These are phyloP conservation scores for Pedicia rivosa DNA, from an alignment of 2,888 invertebrate species.

Conservation along the genomic window DNA sequence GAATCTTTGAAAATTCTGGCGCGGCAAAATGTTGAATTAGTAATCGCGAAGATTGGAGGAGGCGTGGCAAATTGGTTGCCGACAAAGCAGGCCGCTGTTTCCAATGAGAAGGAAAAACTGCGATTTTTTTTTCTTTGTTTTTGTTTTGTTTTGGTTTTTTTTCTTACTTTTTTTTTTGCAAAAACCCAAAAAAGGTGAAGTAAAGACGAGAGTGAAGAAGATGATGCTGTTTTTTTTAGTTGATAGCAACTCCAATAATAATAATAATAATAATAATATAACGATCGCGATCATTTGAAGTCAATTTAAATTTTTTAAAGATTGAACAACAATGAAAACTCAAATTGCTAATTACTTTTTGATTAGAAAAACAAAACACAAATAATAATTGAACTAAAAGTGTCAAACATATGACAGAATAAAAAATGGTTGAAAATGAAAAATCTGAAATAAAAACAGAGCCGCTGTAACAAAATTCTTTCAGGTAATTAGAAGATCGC, in stretches of 20 bases:
- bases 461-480: too few relatives aligned
- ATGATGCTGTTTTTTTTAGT: too few relatives aligned
- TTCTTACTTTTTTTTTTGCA: not conserved
- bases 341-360: not conserved
- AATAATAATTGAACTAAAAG: not conserved
- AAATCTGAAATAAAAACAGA: too few relatives aligned
- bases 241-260: not conserved
- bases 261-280: not conserved
- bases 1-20: too few relatives aligned
- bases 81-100: too few relatives aligned
- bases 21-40: slow-evolving; percentile 7
- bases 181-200: not conserved
- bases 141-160: not conserved
- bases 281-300: not conserved
- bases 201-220: too few relatives aligned
- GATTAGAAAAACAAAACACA: not conserved
- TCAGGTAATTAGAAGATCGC: slow-evolving; percentile 6
- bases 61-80: slow-evolving; percentile 10
- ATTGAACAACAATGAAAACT: too few relatives aligned
- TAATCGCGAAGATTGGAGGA: slow-evolving; percentile 13
- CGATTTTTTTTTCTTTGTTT: not conserved
- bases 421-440: not conserved
- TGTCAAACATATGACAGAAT: not conserved
- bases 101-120: too few relatives aligned
- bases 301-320: too few relatives aligned